Evolutionary conservation across 2,797 vertebrate species (phyloP).

Genomic region (Thunnus albacares): DNA sequence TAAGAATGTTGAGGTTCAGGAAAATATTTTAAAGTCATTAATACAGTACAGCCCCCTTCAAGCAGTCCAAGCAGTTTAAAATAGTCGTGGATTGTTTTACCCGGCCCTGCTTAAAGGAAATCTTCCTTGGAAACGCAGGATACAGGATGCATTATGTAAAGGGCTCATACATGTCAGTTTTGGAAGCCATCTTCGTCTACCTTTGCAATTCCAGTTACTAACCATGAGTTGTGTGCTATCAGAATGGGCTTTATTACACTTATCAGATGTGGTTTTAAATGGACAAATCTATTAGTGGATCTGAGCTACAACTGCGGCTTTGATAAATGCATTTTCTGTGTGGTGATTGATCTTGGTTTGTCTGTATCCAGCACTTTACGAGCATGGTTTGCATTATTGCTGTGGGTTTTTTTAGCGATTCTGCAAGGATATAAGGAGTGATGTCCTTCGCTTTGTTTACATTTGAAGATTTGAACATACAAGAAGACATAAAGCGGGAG

Average conservation of each 20-base stretch:
- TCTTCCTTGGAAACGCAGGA: not conserved
- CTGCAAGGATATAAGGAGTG: not conserved
- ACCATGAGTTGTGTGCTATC: conserved; percentile 30
- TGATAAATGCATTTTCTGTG: conserved; percentile 17
- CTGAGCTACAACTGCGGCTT: not conserved
- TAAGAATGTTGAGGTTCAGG: not conserved
- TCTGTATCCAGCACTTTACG: conserved; percentile 9
- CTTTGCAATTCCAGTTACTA: conserved; percentile 36
- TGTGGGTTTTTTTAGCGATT: conserved; percentile 45
- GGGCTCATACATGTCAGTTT: not conserved
- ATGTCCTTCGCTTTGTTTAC: not conserved
- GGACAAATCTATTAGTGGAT: not conserved
- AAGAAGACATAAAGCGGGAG: not conserved
- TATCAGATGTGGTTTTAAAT: not conserved
- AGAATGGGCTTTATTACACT: not conserved
- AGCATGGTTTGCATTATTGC: conserved; percentile 75
- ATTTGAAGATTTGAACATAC: not conserved
- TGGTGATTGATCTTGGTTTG: conserved; percentile 21
- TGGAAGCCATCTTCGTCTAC: conserved; percentile 51
- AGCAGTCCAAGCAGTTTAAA: not conserved
- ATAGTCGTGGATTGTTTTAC: not conserved
- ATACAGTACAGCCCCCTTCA: not conserved
- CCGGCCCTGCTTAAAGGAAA: not conserved
- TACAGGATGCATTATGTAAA: not conserved
- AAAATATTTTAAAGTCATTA: not conserved